Conservation (phyloP, 2,797 vertebrate species). For the Microctenopoma stevenorrisi region DNA sequence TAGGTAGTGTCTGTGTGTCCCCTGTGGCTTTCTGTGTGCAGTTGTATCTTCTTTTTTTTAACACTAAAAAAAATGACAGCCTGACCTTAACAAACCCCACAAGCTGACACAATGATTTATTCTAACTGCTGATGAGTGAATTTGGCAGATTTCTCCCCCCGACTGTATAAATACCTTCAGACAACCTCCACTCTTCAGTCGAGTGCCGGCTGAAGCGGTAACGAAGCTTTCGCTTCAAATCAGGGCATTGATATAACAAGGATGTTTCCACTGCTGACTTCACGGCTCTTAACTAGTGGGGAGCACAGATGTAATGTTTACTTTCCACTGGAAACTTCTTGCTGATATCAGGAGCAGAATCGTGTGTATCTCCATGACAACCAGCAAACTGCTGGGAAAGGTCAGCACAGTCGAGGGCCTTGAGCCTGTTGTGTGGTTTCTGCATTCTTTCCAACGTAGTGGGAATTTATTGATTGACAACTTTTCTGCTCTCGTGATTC, state of each 20-base stretch:
- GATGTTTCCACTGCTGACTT: constrained; percentile 4
- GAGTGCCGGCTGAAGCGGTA: constrained; percentile 14
- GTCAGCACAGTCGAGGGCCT: not conserved
- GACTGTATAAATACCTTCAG: constrained; percentile 64
- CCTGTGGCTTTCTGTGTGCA: constrained; percentile 36
- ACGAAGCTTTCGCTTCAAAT: constrained; percentile 36
- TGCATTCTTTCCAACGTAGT: too few species aligned
- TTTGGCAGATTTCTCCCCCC: constrained; percentile 49
- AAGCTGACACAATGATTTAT: constrained; percentile 64
- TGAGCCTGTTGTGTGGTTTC: not conserved
- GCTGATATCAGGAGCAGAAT: too few species aligned
- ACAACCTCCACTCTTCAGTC: constrained; percentile 45
- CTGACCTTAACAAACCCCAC: constrained; percentile 53
- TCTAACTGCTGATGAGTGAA: constrained; percentile 38
- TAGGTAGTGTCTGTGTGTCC: constrained; percentile 41
- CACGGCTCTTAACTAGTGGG: constrained; percentile 24
- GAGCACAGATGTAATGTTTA: not conserved
- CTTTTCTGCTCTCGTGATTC: not conserved
- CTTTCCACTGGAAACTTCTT: not conserved
- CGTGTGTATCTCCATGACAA: not conserved
- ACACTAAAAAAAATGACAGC: constrained; percentile 41
- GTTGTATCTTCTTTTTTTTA: constrained; percentile 25
- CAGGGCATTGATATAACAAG: constrained; percentile 23
- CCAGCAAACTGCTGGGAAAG: not conserved
- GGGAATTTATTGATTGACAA: too few species aligned